Evolutionary conservation across 2,888 invertebrate genomes (phyloP), one percentile per base, ranked within the genome.

Genomic region (Cecidostiba fungosa): DNA sequence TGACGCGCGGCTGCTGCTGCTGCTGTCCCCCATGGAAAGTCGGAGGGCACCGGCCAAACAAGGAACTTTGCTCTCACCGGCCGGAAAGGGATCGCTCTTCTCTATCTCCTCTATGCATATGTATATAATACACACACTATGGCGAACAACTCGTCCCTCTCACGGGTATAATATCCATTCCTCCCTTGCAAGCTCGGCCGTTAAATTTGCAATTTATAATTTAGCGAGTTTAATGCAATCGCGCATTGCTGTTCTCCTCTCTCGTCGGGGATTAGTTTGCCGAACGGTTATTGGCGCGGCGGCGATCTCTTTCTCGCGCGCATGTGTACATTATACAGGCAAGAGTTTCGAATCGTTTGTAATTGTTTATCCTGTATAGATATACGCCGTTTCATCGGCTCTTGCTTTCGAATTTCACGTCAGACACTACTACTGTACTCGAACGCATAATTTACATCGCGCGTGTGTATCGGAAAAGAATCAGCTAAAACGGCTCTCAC

Each of bases 181-280:
- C 62, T 78, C 39, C 76, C 50, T 47, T n/a, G n/a, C 72, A 59
- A 80, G 86, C 84, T 86, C 84, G n/a, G n/a, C n/a, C 77, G 86
- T 86, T 81, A 86, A 86, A 86, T 86, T 86, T 84, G 84, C 50
- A 79, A 84, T 86, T 86, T 86, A 86, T 82, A 80, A 86, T 84
- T 86, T 62, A 85, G 81, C 43, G 81, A 85, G 72, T 81, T 81
- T 77, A 62, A 81, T 59, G 59, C 77, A 69, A n/a, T 54, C 39
- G 39, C 39, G 39, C 39, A 80, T 80, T 32, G 69, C 76, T 76
- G 74, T 50, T 70, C 50, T n/a, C n/a, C n/a, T n/a, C 43, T 43
- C 29, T 29, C 23, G 36, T 6, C 19, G 39, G 14, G 29, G 73
- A 74, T 76, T 69, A 80, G 79, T 80, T 84, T 70, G 79, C 54